These are phyloP conservation scores for Hippopotamyrus pictus DNA, from an alignment of 2,797 vertebrate species.

Conservation along the genomic window DNA sequence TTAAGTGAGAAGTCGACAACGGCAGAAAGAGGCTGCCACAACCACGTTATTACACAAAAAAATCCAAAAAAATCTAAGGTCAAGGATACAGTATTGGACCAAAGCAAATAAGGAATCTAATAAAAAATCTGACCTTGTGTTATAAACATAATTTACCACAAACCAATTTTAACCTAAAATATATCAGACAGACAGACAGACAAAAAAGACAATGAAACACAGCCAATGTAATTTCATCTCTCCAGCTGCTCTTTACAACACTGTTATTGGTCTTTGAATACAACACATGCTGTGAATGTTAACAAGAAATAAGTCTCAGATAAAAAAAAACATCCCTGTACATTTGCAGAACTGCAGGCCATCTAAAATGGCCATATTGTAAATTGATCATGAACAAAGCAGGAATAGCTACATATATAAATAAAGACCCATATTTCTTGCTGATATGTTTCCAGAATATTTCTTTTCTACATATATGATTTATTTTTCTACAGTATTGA, in stretches of 20 bases:
- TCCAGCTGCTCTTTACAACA: slow-evolving; percentile 28
- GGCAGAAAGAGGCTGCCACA: slow-evolving; percentile 17
- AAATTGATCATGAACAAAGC: slow-evolving; percentile 40
- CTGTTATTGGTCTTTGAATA: slow-evolving; percentile 14
- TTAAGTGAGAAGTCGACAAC: slow-evolving; percentile 15
- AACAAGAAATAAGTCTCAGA: slow-evolving; percentile 30
- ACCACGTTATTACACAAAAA: slow-evolving; percentile 8
- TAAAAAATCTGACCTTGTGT: not conserved
- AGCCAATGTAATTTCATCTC: slow-evolving; percentile 25
- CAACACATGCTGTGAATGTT: slow-evolving; percentile 22
- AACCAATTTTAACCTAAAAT: not conserved
- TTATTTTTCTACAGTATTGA: not conserved
- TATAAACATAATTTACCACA: not conserved
- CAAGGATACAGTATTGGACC: not conserved
- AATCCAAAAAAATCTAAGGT: not conserved
- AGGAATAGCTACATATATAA: slow-evolving; percentile 7
- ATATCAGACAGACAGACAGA: not conserved
- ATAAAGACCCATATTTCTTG: slow-evolving; percentile 22
- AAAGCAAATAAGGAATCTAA: not conserved
- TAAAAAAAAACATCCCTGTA: slow-evolving; percentile 22
- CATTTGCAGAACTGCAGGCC: slow-evolving; percentile 27
- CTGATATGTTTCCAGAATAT: slow-evolving; percentile 26
- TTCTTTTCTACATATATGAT: not conserved
- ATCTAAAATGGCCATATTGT: slow-evolving; percentile 37
- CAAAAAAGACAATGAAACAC: slow-evolving; percentile 5